Base-by-base conservation (phyloP, 2,888 invertebrate species). In the Priocnemis perturbator region DNA sequence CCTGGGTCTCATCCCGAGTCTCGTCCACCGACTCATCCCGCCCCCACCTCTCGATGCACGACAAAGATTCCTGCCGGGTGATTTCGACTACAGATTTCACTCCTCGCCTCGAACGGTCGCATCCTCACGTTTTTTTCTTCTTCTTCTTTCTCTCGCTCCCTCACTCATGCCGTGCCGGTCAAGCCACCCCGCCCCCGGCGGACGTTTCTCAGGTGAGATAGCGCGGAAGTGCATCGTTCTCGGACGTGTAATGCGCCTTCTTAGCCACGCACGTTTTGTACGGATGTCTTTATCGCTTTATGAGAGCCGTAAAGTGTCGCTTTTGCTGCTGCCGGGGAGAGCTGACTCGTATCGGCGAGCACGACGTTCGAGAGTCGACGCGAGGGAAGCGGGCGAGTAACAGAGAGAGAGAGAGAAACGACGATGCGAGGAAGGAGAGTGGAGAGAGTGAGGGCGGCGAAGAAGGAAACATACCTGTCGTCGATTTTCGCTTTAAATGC, bases 231-330 rank as follows among this genome's bases (percentile, higher is more conserved):
- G 77, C 69, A 53, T 58, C 37, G 37, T 37, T 37, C 37, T 5
- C 50, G 19, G 58, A 50, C 55, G 64, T 56, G 68, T 74, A 65
- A 58, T 56, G 68, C 71, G 64, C 67, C 65, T 66, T 71, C 67
- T 60, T 50, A 73, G 64, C 44, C 77, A 64, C 64, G 67, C 76
- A 79, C 81, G 81, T 83, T 82, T 81, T 50, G 74, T 82, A 83
- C 78, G 76, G 76, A 84, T 82, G 84, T 82, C 86, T 86, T 86
- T 85, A 84, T 84, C 85, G 81, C 74, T 83, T 85, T 84, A 85
- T 77, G 86, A 83, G 81, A 61, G 67, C 81, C 83, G 81, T 85
- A 85, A 85, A 85, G 79, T 81, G 82, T 73, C 71, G 67, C 67
- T 76, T 76, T 72, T 78, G 76, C 78, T 76, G 65, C 74, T 67